Base-by-base conservation (phyloP, 2,113 vertebrate genomes). In the Ardeotis arabs region DNA sequence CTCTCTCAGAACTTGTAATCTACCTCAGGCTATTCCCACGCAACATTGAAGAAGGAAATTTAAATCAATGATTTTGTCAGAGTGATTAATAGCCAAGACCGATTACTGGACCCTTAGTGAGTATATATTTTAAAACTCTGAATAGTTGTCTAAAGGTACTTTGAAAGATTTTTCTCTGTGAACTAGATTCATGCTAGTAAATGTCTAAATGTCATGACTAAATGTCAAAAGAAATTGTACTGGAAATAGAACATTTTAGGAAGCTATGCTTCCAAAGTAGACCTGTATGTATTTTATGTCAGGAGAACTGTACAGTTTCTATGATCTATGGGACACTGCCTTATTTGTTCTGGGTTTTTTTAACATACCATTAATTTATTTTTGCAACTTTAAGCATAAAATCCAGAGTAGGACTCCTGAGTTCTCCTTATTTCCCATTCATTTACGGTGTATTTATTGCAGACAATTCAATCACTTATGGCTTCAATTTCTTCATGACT, bases 31-130 rank as follows among this genome's bases (percentile, higher is more conserved):
- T 93, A 64, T 94, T 96, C 85, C 92, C 72, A 90, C 0, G 0
- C 68, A 94, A 92, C 83, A 68, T 75, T 83, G 93, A 94, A 90
- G 82, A 79, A 84, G 56, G 80, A 96, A 96, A 94, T 64, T 18
- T 90, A 93, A 96, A 94, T 90, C 75, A 92, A 49, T 94, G 39
- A 63, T 84, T 96, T 95, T 75, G 72, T 84, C 83, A 81, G 53
- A 56, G 72, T 93, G 79, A 94, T 88, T 94, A 90, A 95, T 95
- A 96, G 78, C 82, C 47, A 70, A 59, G 79, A 44, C 68, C 88
- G 75, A 86, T 90, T 74, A 56, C 39, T 86, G 75, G 27, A 81
- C 19, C 60, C 35, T 86, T 67, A 47, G 52, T 77, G 41, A 88
- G 33, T 67, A 77, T 77, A 7, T 73, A 73, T 74, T 90, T 90